Evolutionary conservation across 2,888 invertebrate genomes (phyloP).

Genomic region (Orchestes rusci): DNA sequence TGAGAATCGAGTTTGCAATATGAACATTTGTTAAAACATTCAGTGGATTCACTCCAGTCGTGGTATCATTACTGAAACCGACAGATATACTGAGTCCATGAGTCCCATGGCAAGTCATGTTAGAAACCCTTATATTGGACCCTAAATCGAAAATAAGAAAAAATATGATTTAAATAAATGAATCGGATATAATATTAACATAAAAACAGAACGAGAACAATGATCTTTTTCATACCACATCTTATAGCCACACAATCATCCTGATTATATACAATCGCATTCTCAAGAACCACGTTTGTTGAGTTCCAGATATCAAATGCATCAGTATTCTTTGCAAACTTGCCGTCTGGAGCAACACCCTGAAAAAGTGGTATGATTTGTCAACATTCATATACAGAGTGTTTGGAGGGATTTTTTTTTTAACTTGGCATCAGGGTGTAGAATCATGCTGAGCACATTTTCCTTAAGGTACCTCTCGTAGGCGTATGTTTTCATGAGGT

Average conservation of each 20-base stretch:
- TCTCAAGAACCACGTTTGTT: constrained; percentile 7
- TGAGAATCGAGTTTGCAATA: constrained; percentile 17
- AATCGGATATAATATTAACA: no score
- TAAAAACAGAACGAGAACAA: no score
- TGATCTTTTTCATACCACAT: no score
- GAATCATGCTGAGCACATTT: no score
- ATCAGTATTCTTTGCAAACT: constrained; percentile 13
- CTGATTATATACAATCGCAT: constrained; percentile 16
- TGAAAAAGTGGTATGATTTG: background rate
- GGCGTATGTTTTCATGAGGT: no score
- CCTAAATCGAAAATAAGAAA: constrained; percentile 14
- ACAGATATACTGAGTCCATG: constrained; percentile 28
- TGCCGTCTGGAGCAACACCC: constrained; percentile 2
- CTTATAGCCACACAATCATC: constrained; percentile 19
- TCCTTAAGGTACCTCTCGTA: no score
- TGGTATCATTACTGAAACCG: constrained; percentile 20
- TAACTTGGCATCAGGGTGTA: no score
- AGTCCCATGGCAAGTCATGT: constrained; percentile 22
- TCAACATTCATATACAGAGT: no score
- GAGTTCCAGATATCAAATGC: constrained; percentile 19
- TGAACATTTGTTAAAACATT: constrained; percentile 21
- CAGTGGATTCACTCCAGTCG: constrained; percentile 7
- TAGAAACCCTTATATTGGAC: constrained; percentile 16
- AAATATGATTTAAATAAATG: no score
- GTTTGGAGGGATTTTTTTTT: background rate